These are phyloP conservation scores for Zoroaster sp. DNA, from an alignment of 53 echinoderm and acorn worm genomes.

Conservation along the genomic window DNA sequence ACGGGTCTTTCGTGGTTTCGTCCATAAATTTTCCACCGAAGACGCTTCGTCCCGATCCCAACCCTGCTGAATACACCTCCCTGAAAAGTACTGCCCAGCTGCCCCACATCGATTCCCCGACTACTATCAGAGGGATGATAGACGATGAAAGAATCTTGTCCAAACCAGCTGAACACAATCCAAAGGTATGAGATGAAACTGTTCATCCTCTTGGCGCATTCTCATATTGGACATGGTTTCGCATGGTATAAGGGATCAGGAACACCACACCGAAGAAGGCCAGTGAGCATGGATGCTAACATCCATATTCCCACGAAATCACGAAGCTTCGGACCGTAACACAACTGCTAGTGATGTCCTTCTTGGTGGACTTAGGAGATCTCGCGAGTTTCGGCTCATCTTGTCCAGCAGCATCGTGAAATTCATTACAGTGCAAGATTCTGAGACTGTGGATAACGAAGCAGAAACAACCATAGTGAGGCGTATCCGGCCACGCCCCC, in stretches of 20 bases:
- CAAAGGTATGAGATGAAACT: neutral
- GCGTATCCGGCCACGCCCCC: slow-evolving; percentile 10
- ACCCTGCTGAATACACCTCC: neutral
- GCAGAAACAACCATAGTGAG: neutral
- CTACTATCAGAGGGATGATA: neutral
- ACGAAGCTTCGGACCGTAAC: neutral
- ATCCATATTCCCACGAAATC: neutral
- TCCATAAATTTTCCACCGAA: neutral
- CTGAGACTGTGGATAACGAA: neutral
- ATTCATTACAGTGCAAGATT: neutral
- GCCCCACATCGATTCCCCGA: neutral
- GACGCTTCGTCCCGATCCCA: neutral
- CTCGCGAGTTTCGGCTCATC: neutral
- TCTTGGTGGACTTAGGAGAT: neutral
- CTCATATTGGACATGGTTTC: neutral
- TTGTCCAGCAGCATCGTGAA: neutral
- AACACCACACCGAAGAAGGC: neutral
- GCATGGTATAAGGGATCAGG: neutral
- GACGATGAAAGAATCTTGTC: neutral
- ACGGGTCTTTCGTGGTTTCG: neutral
- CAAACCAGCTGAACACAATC: neutral
- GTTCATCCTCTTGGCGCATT: neutral
- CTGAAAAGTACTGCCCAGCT: neutral
- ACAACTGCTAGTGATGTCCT: neutral
- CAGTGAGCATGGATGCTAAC: neutral